Base-by-base conservation (phyloP, 2,888 invertebrate species). In the Napeogenes inachia region DNA sequence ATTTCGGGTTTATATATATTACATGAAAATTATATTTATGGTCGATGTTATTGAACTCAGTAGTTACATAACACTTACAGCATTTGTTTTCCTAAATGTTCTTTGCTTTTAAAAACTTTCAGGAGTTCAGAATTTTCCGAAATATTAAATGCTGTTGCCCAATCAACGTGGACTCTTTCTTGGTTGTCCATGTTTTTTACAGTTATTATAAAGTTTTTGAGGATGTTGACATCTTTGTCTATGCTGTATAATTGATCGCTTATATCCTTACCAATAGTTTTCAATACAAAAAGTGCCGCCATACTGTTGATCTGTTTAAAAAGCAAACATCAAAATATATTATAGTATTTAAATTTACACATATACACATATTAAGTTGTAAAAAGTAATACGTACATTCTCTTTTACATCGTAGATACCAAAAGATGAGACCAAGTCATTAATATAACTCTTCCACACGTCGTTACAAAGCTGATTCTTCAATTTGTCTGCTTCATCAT, bases 191-290 rank as follows among this genome's bases (percentile, higher is more conserved):
- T 71, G 13, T 56, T 74, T 3, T 74, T 66, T 0, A 89, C 63
- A 0, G 79, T 72, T 2, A 74, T 64, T 0, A 78, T 82, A 56
- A 90, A 87, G 45, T 82, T 82, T 59, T 78, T 81, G 0, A 89
- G 68, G 3, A 86, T 73, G 47, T 80, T 70, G 54, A 90, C 82
- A 62, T 82, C 82, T 55, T 84, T 76, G 1, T 87, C 84, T 5
- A 89, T 74, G 0, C 78, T 73, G 63, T 91, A 89, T 0, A 91
- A 75, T 59, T 83, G 79, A 2, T 74, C 73, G n/a, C 73, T 79
- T 0, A 81, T 82, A 61, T 89, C 87, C 63, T 82, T 86, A n/a
- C 90, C 89, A 0, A 91, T 65, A 0, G 89, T 87, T 66, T 90
- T 85, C 75, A 87, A 81, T 21, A 91, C 80, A 0, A 90, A 73